Conservation (phyloP, 30 jellyfish, hydroid and myxozoan genomes). For the Aurelia aurita region DNA sequence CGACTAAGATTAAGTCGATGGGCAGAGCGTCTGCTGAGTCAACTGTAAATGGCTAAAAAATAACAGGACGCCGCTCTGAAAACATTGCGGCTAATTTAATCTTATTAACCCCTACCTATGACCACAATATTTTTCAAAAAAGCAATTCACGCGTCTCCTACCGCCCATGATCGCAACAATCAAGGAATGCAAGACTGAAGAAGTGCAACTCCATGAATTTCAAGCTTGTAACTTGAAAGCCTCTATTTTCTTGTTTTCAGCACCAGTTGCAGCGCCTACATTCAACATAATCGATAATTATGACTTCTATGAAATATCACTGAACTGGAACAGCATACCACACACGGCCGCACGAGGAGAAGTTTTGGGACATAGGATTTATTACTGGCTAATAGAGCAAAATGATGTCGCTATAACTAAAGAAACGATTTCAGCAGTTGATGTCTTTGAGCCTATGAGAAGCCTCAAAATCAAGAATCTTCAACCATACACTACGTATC, state of each 20-base stretch:
- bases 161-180: no score
- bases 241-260: slow-evolving; percentile 1
- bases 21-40: no score
- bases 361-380: slow-evolving; percentile 48
- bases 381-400: slow-evolving; percentile 51
- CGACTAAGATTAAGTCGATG: no score
- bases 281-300: slow-evolving; percentile 21
- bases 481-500: slow-evolving; percentile 48
- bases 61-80: no score
- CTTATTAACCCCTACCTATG: no score
- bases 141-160: no score
- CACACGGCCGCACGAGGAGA: slow-evolving; percentile 58
- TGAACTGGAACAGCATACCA: slow-evolving; percentile 40
- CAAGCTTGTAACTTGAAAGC: no score
- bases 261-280: slow-evolving; percentile 55
- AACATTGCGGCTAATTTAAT: no score
- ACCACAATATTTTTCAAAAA: no score
- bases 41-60: no score
- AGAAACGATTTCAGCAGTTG: background rate
- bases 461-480: slow-evolving; percentile 24
- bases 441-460: slow-evolving; percentile 49
- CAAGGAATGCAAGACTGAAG: no score
- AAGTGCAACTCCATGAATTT: no score
- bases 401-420: slow-evolving; percentile 20
- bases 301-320: slow-evolving; percentile 34